Evolutionary conservation across 2,797 vertebrate genomes (phyloP), one percentile per base, ranked within the genome.

Genomic region (Lycodopsis pacificus): DNA sequence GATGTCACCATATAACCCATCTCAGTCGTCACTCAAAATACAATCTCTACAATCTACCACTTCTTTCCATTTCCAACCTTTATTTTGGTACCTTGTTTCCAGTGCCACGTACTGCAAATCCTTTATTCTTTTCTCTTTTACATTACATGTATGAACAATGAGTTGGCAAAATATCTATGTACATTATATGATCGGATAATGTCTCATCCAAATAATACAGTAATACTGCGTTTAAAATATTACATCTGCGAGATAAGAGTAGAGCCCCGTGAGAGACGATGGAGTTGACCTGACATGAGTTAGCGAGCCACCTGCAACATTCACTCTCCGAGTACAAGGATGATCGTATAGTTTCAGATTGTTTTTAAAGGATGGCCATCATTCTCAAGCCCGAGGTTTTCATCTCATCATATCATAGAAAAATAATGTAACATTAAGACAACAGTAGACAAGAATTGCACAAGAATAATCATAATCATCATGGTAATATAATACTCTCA

Each of bases 81-180:
- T 88, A 92, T 96, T 96, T 95, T 95, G 96, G 96, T 97, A 96
- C 96, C 96, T 95, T 96, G 91, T 94, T 94, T 96, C 93, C 95
- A 97, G 95, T 96, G 96, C 94, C 88, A 92, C 92, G 92, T 93
- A 89, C 93, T 93, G 91, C 95, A 91, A 91, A 79, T 89, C 61
- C 76, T 87, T 84, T 84, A 83, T 79, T 86, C 70, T 82, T 81
- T 89, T 90, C 71, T 92, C 94, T 95, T 94, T 95, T 97, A 97
- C 95, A 92, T 97, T 94, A 97, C 97, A 98, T 95, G 84, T 96
- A 97, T 98, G 96, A 96, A 98, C 97, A 98, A 97, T 96, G 96
- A 97, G 95, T 96, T 97, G 96, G 97, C 97, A 98, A 97, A 97
- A 96, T 98, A 98, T 97, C 93, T 98, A 97, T 99, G 87, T 99